Evolutionary conservation across 2,797 vertebrate species (phyloP).

Genomic region (Hoplostethus atlanticus): DNA sequence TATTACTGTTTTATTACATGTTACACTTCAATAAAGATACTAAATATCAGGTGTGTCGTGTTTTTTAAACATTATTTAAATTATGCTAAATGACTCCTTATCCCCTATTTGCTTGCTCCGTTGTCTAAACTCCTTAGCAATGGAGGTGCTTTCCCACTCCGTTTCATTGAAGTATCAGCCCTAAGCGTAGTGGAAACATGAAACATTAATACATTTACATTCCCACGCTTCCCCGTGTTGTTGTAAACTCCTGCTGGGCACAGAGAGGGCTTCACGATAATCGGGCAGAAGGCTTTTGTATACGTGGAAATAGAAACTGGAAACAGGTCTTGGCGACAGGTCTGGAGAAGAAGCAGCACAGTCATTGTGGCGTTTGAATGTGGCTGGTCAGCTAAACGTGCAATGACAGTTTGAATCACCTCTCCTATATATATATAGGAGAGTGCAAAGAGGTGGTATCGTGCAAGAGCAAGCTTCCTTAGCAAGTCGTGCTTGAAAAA

Average conservation of each 20-base stretch:
- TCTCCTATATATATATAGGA: not conserved
- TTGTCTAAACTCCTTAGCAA: slow-evolving; percentile 1
- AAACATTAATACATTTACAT: slow-evolving; percentile 18
- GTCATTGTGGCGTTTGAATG: not conserved
- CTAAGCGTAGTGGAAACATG: slow-evolving; percentile 12
- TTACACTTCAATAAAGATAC: slow-evolving; percentile 27
- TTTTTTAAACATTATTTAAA: not conserved
- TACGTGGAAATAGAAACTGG: not conserved
- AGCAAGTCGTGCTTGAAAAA: slow-evolving; percentile 5
- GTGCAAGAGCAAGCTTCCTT: slow-evolving; percentile 9
- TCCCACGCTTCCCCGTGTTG: not conserved
- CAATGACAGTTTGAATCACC: too few species aligned
- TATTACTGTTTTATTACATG: slow-evolving; percentile 17
- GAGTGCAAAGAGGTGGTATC: not conserved
- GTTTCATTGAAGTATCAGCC: slow-evolving; percentile 15
- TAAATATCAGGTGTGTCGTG: not conserved
- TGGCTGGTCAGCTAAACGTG: not conserved
- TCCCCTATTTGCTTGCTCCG: slow-evolving; percentile 18
- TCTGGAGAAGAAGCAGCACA: not conserved
- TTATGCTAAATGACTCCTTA: not conserved
- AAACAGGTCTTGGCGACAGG: not conserved
- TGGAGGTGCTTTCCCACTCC: slow-evolving; percentile 22
- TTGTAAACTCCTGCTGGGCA: too few species aligned
- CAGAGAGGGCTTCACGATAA: too few species aligned
- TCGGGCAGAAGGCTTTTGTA: slow-evolving; percentile 13